Percentiles rank a stretch among this genome's conserved stretches.
Conservation (phyloP, 1,140 invertebrate species). For the Cyphomyrmex costatus region DNA sequence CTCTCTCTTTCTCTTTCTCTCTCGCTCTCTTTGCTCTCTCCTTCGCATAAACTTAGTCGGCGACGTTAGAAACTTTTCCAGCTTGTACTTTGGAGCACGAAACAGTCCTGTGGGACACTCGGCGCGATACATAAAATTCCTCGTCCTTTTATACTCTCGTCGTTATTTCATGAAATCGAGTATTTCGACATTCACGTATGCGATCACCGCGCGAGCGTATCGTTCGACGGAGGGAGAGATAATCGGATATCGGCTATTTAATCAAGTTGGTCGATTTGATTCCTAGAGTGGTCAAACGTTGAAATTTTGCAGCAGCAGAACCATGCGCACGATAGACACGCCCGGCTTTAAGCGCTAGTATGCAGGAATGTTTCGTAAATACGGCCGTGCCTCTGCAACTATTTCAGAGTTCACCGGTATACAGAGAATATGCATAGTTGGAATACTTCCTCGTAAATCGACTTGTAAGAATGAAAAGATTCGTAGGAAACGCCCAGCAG, state of each 20-base stretch:
- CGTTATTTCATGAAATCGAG: not conserved
- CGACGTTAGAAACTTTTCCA: slow-evolving; percentile 33
- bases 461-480: slow-evolving; percentile 31
- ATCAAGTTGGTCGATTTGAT: slow-evolving; percentile 40
- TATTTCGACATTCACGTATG: not conserved
- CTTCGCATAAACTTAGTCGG: slow-evolving; percentile 16
- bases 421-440: slow-evolving; percentile 38
- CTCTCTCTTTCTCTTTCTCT: not conserved
- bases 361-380: slow-evolving; percentile 46
- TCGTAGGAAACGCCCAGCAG: not conserved
- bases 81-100: slow-evolving; percentile 35
- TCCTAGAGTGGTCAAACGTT: slow-evolving; percentile 8
- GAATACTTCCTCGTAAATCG: not conserved
- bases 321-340: not conserved
- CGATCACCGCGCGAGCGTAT: not conserved
- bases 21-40: not conserved
- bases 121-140: not conserved
- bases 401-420: slow-evolving; percentile 13
- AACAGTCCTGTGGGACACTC: not conserved
- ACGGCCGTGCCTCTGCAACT: slow-evolving; percentile 26
- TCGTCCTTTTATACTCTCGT: not conserved
- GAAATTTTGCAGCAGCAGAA: not conserved
- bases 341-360: slow-evolving; percentile 20
- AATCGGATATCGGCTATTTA: slow-evolving; percentile 32
- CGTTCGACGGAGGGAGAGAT: not conserved